These are phyloP conservation scores for Drosophila pseudotakahashii DNA, from an alignment of 2,888 invertebrate genomes.

Conservation along the genomic window DNA sequence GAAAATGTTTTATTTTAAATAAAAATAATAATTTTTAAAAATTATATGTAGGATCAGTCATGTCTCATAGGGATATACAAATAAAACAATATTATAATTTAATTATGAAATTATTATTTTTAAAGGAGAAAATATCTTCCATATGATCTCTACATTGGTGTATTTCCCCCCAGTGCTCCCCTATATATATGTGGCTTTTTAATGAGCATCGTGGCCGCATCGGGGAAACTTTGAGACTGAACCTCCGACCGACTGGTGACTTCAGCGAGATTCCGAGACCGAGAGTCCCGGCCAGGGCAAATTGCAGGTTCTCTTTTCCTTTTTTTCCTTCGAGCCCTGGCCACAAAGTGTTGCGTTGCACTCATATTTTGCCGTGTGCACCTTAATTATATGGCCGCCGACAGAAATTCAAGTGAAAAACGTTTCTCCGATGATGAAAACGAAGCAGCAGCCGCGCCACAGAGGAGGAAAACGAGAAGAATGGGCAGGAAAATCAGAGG, in stretches of 20 bases:
- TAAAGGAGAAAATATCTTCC: too few relatives aligned
- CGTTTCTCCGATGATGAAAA: conserved; percentile 39
- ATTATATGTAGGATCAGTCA: too few relatives aligned
- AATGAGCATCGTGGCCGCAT: conserved; percentile 67
- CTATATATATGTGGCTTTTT: conserved; percentile 53
- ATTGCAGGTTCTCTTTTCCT: conserved; percentile 65
- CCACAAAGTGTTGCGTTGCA: conserved; percentile 67
- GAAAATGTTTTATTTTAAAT: neutral
- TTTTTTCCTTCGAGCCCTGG: conserved; percentile 5
- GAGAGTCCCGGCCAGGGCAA: conserved; percentile 52
- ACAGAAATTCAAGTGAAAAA: conserved; percentile 76
- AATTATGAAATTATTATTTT: too few relatives aligned
- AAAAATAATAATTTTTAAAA: too few relatives aligned
- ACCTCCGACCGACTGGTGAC: conserved; percentile 26
- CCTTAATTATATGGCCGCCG: conserved; percentile 77
- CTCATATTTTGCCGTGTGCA: conserved; percentile 76
- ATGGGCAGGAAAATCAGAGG: conserved; percentile 14
- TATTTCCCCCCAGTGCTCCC: conserved; percentile 29
- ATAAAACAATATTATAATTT: too few relatives aligned
- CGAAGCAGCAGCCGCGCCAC: conserved; percentile 6
- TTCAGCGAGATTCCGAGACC: conserved; percentile 21
- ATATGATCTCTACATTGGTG: too few relatives aligned
- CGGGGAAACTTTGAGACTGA: conserved; percentile 44
- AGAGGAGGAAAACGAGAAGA: conserved; percentile 2
- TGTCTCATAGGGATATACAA: too few relatives aligned